Evolutionary conservation across 2,797 vertebrate species (phyloP).

Genomic region (Cygnus olor): DNA sequence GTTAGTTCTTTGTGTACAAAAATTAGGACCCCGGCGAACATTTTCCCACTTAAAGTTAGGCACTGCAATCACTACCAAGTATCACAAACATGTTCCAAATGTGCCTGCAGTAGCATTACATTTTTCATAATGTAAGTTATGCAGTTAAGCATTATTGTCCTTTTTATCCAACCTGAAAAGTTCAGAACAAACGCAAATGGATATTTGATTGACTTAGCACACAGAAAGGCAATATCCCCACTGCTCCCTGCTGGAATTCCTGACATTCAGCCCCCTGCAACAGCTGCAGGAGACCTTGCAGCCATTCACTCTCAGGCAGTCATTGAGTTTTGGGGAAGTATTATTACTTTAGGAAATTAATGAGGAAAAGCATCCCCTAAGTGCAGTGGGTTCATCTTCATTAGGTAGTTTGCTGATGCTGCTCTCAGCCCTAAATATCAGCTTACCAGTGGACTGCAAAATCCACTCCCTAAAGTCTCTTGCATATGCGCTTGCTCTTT

Average conservation of each 20-base stretch:
- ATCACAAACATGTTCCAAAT: slow-evolving; percentile 17
- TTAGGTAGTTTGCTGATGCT: slow-evolving; percentile 7
- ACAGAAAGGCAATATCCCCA: background rate
- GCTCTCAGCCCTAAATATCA: background rate
- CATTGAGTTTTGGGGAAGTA: background rate
- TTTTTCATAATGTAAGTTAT: slow-evolving; percentile 33
- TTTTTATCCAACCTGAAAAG: background rate
- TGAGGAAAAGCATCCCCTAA: background rate
- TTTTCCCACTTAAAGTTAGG: slow-evolving; percentile 25
- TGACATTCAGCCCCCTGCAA: background rate
- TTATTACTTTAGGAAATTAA: background rate
- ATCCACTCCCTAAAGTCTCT: background rate
- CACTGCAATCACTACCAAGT: background rate
- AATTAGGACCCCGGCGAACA: slow-evolving; percentile 42
- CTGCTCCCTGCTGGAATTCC: background rate
- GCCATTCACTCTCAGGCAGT: background rate
- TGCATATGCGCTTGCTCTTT: background rate
- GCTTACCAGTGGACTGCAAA: background rate
- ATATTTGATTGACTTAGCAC: slow-evolving; percentile 11
- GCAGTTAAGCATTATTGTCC: background rate
- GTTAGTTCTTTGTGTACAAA: background rate
- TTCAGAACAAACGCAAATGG: slow-evolving; percentile 2
- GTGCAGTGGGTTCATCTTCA: background rate
- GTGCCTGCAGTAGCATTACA: background rate
- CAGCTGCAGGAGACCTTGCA: background rate